Evolutionary conservation across 2,888 invertebrate genomes (phyloP), one percentile per base, ranked within the genome.

Genomic region (Agrotis clavis): DNA sequence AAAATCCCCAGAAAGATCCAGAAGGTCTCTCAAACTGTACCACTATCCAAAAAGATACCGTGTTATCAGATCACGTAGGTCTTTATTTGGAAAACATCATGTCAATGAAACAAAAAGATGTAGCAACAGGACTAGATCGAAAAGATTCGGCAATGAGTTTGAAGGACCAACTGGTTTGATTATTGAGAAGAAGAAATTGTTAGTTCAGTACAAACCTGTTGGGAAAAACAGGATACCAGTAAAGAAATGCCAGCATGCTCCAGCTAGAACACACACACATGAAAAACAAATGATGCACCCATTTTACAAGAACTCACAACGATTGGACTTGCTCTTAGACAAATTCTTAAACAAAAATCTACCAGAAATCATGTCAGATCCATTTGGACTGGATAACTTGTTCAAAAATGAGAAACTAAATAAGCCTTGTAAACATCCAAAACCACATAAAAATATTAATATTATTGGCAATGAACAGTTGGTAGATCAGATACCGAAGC

Each of bases 251-350:
- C 92, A 93, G 0, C 94, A 95, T 53, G 68, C 74, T 0, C 90
- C 91, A 0, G 90, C 90, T 74, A 91, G 92, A 0, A 83, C 85
- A 0, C 91, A 92, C 59, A 83, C 89, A 0, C 91, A 93, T 35
- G 94, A 94, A 60, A 89, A 90, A 48, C 85, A 92, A 64, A 61
- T 92, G 0, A 93, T 92, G 50, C 92, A 94, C 82, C 94, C 94
- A 0, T 94, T 91, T 61, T 93, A 93, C 41, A 91, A 94, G 71
- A 91, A 93, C 48, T 89, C 91, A 0, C 92, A 94, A 79, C 85
- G 88, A 50, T 59, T 94, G 1, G 94, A 94, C n/a, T 88, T 93
- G 18, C 59, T 94, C 0, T 54, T 94, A 2, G 93, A 92, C 21
- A 86, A 82, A 11, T 87, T 93, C 64, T 62, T 92, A 1, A 88